Evolutionary conservation across 2,888 invertebrate genomes (phyloP), one percentile per base, ranked within the genome.

Genomic region (Oscheius onirici): DNA sequence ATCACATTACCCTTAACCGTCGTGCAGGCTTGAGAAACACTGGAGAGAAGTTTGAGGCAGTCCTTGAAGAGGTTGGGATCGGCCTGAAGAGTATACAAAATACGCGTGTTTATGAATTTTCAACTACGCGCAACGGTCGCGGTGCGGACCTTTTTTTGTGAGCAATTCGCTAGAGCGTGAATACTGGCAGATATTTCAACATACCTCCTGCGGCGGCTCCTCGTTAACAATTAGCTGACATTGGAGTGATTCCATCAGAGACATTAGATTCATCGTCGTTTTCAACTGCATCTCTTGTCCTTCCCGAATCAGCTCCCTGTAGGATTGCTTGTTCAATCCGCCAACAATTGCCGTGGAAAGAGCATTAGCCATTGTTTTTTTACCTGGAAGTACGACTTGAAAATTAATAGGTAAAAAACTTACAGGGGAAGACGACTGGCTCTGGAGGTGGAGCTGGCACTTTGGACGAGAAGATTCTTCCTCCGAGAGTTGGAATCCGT

Each of bases 261-360:
- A 17, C 58, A 58, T 58, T 2, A 58, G 24, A 20, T 58, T 58
- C 41, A 58, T 58, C 3, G 58, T 58, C 58, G 58, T 58, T 20
- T 58, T 58, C 20, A 58, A 10, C 58, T 58, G 40, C 58, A 58
- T 58, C 22, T 58, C 58, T 13, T 58, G 58, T 58, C 58, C 58
- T 20, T 58, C 58, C 40, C 24, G 40, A 13, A 58, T n/a, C 6
- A 58, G 41, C 20, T 58, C 58, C 22, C 17, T 2, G 22, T 58
- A 58, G 6, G 58, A 58, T 8, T 58, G n/a, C 40, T 58, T 40
- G 17, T n/a, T 58, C 11, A 58, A 17, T 41, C 58, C 58, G n/a
- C 58, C 58, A 17, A 43, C 43, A 10, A 58, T 20, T 3, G 58
- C 58, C n/a, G 41, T 58, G 5, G 40, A 11, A 8, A 58, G 40